phyloP scores from a whole-genome alignment of 2,113 vertebrate genomes.

The Gavialis gangeticus region DNA sequence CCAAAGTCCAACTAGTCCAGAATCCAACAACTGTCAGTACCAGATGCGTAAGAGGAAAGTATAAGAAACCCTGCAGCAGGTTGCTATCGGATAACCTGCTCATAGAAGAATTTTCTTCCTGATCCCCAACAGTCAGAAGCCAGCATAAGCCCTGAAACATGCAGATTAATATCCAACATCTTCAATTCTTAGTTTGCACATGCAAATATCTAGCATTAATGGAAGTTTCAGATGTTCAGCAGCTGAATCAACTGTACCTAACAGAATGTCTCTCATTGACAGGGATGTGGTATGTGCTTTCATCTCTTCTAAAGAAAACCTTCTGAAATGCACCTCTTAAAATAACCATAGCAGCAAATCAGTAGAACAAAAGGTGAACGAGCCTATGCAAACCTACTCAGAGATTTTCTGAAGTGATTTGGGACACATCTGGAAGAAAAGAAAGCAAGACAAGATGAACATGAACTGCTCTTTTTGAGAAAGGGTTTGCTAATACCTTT shows the following conservation, averaged over 20 bases:
- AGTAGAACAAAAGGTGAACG: not conserved
- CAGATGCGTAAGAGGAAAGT: not conserved
- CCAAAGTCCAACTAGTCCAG: not conserved
- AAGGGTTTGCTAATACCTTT: conserved; percentile 23
- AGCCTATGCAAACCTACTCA: conserved; percentile 49
- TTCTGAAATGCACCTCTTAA: conserved; percentile 18
- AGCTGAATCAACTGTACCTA: not conserved
- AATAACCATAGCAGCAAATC: conserved; percentile 25
- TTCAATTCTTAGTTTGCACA: not conserved
- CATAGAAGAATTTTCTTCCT: not conserved
- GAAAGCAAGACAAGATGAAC: conserved; percentile 49
- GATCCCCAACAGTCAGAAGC: fast-evolving
- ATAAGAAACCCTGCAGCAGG: not conserved
- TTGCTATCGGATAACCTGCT: not conserved
- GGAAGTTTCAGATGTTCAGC: not conserved
- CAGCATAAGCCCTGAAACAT: not conserved
- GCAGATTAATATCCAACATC: not conserved
- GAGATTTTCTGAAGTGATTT: conserved; percentile 56
- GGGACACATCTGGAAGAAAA: conserved; percentile 26
- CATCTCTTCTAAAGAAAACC: conserved; percentile 45
- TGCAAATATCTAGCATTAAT: not conserved
- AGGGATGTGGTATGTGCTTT: not conserved
- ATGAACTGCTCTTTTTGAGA: conserved; percentile 26
- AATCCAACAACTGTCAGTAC: not conserved
- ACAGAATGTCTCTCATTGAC: not conserved